Conservation (phyloP, 2,888 invertebrate species). For the Sialis fuliginosa region DNA sequence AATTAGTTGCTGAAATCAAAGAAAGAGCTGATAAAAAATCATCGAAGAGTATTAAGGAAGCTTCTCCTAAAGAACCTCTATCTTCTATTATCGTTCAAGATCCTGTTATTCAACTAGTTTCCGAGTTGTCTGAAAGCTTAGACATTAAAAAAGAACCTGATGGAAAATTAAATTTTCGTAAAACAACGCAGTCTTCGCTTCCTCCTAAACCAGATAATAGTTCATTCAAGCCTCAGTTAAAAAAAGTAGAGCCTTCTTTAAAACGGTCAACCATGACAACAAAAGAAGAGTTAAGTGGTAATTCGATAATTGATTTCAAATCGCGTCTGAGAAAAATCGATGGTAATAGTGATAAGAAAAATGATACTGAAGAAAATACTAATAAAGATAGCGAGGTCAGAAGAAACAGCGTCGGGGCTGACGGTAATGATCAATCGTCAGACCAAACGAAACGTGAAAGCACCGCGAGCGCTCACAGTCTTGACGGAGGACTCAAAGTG, state of each 20-base stretch:
- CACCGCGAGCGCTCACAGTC: constrained; percentile 20
- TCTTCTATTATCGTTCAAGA: constrained; percentile 35
- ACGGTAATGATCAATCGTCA: constrained; percentile 16
- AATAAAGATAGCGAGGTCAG: constrained; percentile 8
- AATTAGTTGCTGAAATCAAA: constrained; percentile 69
- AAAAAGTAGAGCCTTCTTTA: constrained; percentile 47
- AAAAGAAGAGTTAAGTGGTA: constrained; percentile 34
- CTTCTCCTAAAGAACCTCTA: constrained; percentile 24
- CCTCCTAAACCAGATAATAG: constrained; percentile 20
- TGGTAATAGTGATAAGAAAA: constrained; percentile 25
- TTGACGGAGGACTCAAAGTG: constrained; percentile 22
- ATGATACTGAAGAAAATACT: constrained; percentile 18
- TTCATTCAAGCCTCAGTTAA: constrained; percentile 48
- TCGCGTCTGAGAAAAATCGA: constrained; percentile 70
- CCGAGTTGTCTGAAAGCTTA: constrained; percentile 70
- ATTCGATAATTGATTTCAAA: constrained; percentile 64
- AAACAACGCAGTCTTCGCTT: constrained; percentile 17
- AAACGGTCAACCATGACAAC: constrained; percentile 33
- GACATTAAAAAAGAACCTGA: constrained; percentile 29
- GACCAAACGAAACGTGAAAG: constrained; percentile 28
- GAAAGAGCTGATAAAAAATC: constrained; percentile 53
- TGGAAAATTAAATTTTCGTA: constrained; percentile 32
- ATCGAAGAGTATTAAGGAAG: constrained; percentile 31
- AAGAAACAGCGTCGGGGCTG: constrained; percentile 11
- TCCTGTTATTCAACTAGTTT: constrained; percentile 64